Percentiles rank a stretch among this genome's conserved stretches.
Evolutionary conservation across 2,113 vertebrate species (phyloP).

Genomic region (Coturnix japonica): DNA sequence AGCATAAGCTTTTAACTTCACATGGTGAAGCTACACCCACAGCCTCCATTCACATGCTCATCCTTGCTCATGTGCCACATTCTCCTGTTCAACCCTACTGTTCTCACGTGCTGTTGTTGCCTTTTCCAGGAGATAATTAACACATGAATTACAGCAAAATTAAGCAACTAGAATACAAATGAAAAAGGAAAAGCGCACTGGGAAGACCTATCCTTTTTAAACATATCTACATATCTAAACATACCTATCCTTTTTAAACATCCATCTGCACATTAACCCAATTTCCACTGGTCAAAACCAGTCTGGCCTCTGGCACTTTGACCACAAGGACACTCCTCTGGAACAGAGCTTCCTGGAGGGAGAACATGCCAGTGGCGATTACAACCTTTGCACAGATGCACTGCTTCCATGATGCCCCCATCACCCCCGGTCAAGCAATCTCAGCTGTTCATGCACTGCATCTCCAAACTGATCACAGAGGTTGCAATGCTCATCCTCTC

Average conservation of each 20-base stretch:
- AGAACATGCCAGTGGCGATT: fast-evolving
- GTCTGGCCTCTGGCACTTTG: not conserved
- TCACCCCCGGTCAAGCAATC: fast-evolving
- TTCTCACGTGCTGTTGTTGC: not conserved
- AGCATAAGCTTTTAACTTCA: not conserved
- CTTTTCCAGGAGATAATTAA: not conserved
- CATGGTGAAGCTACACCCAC: not conserved
- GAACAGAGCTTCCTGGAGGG: not conserved
- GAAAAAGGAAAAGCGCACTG: not conserved
- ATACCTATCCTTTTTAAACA: not conserved
- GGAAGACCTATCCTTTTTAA: not conserved
- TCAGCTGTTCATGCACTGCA: not conserved
- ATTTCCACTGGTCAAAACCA: not conserved
- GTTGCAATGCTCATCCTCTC: fast-evolving
- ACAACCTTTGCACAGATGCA: not conserved
- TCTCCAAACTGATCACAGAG: not conserved
- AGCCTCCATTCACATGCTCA: not conserved
- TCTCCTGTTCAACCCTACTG: not conserved
- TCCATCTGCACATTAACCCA: not conserved
- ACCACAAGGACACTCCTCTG: not conserved
- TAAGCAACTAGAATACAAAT: not conserved
- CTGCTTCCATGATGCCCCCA: fast-evolving
- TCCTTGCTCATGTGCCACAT: not conserved
- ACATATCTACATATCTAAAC: too few species aligned
- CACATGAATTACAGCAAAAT: not conserved